Evolutionary conservation across 2,797 vertebrate species (phyloP).

Genomic region (Prunella strophiata): DNA sequence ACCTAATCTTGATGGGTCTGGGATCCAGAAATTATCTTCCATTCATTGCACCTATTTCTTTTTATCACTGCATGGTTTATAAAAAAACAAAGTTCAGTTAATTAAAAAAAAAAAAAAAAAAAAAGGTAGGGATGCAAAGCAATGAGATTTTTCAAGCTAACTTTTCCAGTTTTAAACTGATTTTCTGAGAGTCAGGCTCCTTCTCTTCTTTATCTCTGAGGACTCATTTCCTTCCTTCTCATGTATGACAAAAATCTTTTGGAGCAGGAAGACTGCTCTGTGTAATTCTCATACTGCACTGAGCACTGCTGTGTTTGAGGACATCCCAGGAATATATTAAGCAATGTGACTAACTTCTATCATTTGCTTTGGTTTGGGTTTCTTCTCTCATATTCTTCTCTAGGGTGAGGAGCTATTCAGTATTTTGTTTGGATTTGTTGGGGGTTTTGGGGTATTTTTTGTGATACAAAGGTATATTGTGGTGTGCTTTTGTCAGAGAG

Average conservation of each 20-base stretch:
- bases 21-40: not conserved
- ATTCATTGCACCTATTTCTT: conserved; percentile 11
- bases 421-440: not conserved
- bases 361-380: not conserved
- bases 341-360: not conserved
- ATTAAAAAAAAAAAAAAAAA: not conserved
- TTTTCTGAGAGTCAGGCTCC: not conserved
- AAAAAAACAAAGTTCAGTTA: not conserved
- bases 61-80: not conserved
- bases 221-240: not conserved
- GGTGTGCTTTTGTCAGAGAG: not conserved
- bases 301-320: not conserved
- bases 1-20: not conserved
- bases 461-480: not conserved
- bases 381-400: not conserved
- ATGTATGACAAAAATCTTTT: not conserved
- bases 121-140: not conserved
- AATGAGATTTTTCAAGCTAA: not conserved
- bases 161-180: not conserved
- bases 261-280: not conserved
- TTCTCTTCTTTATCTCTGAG: not conserved
- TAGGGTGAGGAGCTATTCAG: not conserved
- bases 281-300: not conserved
- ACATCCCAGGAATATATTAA: not conserved
- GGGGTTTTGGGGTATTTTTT: not conserved